Evolutionary conservation across 2,113 vertebrate genomes (phyloP), one percentile per base, ranked within the genome.

Genomic region (Oreochromis niloticus): DNA sequence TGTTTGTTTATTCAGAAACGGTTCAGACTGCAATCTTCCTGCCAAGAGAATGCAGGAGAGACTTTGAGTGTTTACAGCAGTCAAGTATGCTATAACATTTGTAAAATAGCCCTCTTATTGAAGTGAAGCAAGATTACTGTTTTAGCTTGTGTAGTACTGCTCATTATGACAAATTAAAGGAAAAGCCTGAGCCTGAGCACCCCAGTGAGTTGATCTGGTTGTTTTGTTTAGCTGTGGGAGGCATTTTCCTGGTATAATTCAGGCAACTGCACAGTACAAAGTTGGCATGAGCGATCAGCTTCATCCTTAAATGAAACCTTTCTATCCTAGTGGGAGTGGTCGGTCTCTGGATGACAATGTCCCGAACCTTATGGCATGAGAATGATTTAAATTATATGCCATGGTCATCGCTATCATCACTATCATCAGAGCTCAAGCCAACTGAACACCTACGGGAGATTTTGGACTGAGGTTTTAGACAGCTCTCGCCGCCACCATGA

Each of bases 1-100:
- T 68, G 80, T 86, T 91, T 91, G 81, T 90, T 92, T 89, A 88
- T 93, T 92, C 88, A 82, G 73, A 84, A 68, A 56, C 12, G 41
- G 73, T 85, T 89, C 71, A 66, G 83, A 66, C 89, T 66, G 85
- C 84, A 90, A 89, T 93, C 82, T 89, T 68, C 57, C 84, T 7
- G 71, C 16, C 6, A 46, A 83, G 63, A 84, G 85, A 90, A 87
- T 80, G 73, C 80, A 81, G 78, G 48, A 32, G 14, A 85, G 71
- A 13, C 27, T 80, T 81, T 81, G 24, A 17, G 41, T 88, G 88
- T 91, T 91, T 89, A 88, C 83, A 85, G 50, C 83, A 82, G 73
- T 79, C 59, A 84, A 56, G 66, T 78, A 56, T 32, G 50, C 19
- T 61, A 27, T 55, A n/a, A 88, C 81, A 63, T 78, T 66, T 92